These are phyloP conservation scores for Heliothis peltigera DNA, from an alignment of 2,888 invertebrate species.

Conservation along the genomic window DNA sequence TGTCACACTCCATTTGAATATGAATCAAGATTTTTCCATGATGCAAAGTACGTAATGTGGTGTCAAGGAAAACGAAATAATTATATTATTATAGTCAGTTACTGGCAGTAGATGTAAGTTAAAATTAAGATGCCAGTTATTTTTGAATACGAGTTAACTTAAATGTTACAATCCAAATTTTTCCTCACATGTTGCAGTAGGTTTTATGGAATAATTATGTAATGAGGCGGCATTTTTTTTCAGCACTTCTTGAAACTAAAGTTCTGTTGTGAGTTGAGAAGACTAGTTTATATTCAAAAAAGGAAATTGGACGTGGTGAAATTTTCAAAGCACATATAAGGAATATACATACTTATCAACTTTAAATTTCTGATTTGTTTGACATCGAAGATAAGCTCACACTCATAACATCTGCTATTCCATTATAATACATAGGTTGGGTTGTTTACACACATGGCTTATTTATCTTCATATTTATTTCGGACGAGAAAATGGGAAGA, in stretches of 20 bases:
- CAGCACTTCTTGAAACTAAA: too few species aligned
- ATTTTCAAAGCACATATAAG: too few species aligned
- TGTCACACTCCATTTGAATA: slow-evolving; percentile 19
- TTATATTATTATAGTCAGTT: too few species aligned
- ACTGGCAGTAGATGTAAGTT: background rate
- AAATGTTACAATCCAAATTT: too few species aligned
- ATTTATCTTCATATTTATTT: slow-evolving; percentile 15
- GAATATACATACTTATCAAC: too few species aligned
- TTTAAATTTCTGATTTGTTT: slow-evolving; percentile 11
- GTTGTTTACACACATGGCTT: slow-evolving; percentile 5
- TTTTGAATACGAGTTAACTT: too few species aligned
- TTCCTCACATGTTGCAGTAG: background rate
- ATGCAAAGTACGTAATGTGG: slow-evolving; percentile 22
- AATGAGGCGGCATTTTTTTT: too few species aligned
- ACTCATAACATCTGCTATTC: slow-evolving; percentile 7
- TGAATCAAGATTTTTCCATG: background rate
- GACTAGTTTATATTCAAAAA: too few species aligned
- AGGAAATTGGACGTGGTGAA: too few species aligned
- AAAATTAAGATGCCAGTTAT: background rate
- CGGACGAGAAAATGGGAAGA: slow-evolving; percentile 9
- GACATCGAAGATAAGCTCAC: slow-evolving; percentile 15
- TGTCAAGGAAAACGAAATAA: slow-evolving; percentile 1
- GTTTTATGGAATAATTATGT: background rate
- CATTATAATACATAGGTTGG: background rate
- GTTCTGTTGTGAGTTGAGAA: too few species aligned